Percentiles rank a stretch among this genome's conserved stretches.
Evolutionary conservation across 2,888 invertebrate species (phyloP).

Genomic region (Protophormia terraenovae): DNA sequence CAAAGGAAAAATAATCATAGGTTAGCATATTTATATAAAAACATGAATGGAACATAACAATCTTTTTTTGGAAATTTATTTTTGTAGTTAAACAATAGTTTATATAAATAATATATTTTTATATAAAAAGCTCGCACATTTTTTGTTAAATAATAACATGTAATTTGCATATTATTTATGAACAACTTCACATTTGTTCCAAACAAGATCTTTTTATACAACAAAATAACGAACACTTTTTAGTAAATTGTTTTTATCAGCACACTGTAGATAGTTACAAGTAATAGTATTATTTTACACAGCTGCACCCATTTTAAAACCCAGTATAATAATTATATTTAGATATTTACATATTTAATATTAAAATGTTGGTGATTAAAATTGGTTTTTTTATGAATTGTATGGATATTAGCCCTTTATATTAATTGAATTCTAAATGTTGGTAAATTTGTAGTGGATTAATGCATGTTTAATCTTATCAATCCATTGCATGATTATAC

Average conservation of each 20-base stretch:
- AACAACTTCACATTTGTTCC: constrained; percentile 19
- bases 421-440: not conserved
- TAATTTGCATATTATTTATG: constrained; percentile 43
- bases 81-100: constrained; percentile 47
- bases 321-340: too few relatives aligned
- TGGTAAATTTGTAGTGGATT: not conserved
- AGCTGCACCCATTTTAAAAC: not conserved
- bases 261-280: constrained; percentile 48
- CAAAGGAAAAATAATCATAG: constrained; percentile 83
- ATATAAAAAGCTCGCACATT: constrained; percentile 43
- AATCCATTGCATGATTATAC: constrained; percentile 37
- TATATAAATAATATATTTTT: not conserved
- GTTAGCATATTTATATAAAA: constrained; percentile 77
- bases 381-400: not conserved
- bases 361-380: not conserved
- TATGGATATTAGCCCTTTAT: not conserved
- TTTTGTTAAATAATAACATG: constrained; percentile 49
- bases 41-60: not conserved
- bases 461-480: not conserved
- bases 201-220: not conserved
- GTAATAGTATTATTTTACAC: not conserved
- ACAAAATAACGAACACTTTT: not conserved
- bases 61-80: constrained; percentile 35
- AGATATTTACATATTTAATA: not conserved
- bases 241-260: not conserved